Conservation (phyloP, 2,113 vertebrate species). For the Paratilapia polleni region DNA sequence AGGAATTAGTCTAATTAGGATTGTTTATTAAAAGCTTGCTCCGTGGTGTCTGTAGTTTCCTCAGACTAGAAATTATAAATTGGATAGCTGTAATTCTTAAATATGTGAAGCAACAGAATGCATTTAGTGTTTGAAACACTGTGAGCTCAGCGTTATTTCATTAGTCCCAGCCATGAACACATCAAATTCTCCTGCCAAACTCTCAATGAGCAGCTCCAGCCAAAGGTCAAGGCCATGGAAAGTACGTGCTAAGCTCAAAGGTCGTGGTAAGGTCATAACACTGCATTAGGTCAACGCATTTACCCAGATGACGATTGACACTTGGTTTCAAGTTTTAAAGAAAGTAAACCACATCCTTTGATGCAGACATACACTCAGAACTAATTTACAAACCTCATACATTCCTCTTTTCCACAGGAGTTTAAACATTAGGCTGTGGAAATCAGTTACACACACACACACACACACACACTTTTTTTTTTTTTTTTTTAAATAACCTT, state of each 20-base stretch:
- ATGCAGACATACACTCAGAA: conserved; percentile 20
- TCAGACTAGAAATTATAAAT: neutral
- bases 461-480: conserved; percentile 18
- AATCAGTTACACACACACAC: neutral
- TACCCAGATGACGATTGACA: conserved; percentile 8
- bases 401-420: conserved; percentile 4
- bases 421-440: neutral
- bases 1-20: neutral
- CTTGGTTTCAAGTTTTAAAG: conserved; percentile 52
- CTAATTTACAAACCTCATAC: neutral
- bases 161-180: neutral
- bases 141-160: neutral
- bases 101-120: neutral
- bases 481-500: neutral
- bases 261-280: conserved; percentile 64
- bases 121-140: neutral
- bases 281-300: conserved; percentile 40
- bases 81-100: neutral
- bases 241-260: conserved; percentile 62
- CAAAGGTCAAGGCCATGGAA: conserved; percentile 72
- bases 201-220: conserved; percentile 32
- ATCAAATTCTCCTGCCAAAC: neutral
- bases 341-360: conserved; percentile 2
- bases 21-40: neutral
- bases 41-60: neutral